phyloP scores from a whole-genome alignment of 23 tunicate genomes.

The Ciona savignyi region DNA sequence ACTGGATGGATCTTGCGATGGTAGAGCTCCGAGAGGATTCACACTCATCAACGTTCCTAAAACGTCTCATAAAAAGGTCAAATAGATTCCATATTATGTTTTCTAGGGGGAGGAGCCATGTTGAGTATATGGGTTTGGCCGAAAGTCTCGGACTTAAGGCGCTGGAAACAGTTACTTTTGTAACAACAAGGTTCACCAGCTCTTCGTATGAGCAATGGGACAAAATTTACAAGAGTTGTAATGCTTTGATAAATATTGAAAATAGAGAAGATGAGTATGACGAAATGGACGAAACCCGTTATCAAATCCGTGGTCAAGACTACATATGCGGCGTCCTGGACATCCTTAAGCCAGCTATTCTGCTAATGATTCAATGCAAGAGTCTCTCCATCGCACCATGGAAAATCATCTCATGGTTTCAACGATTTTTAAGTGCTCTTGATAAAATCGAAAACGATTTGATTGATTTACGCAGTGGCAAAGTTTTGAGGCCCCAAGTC shows the following conservation, averaged over 20 bases:
- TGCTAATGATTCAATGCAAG: not conserved
- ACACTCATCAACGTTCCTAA: not conserved
- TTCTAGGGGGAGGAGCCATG: not conserved
- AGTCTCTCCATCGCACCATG: not conserved
- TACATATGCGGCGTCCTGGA: not conserved
- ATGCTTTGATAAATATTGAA: not conserved
- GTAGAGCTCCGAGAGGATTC: not conserved
- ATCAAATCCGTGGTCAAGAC: not conserved
- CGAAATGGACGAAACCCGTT: not conserved
- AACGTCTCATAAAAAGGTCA: not conserved
- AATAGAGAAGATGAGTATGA: not conserved
- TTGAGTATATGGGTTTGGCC: not conserved
- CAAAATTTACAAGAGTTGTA: not conserved
- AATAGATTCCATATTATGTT: not conserved
- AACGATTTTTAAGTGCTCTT: not conserved
- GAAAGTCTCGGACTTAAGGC: not conserved
- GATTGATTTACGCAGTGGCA: not conserved
- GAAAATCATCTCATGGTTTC: conserved; percentile 1
- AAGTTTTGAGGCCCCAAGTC: not conserved
- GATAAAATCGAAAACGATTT: not conserved
- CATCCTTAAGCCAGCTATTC: not conserved
- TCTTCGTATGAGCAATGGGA: not conserved
- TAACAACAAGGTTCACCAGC: not conserved
- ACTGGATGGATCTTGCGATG: conserved; percentile 3
- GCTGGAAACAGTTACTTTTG: not conserved